Evolutionary conservation across 2,797 vertebrate species (phyloP), one percentile per base, ranked within the genome.

Genomic region (Psittacula derbiana): DNA sequence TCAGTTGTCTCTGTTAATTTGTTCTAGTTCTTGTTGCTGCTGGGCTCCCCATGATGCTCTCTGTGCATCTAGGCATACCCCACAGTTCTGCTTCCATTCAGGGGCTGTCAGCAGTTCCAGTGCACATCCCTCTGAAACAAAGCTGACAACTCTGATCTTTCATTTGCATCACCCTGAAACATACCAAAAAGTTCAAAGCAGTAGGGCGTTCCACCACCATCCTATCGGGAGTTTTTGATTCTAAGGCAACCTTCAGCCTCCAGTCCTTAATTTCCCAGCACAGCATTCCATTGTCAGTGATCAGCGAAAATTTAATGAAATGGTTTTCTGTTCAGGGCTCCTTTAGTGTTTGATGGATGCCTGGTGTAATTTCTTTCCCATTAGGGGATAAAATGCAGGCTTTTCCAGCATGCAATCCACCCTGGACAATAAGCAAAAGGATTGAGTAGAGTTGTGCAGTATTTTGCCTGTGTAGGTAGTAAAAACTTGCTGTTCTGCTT

Each of bases 401-500:
- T 93, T 79, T 93, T 83, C 47, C 80, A 92, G 61, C 60, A 6
- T n/a, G 64, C 20, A 31, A 84, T 57, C 65, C 53, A 64, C 52
- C n/a, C 52, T 3, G 10, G 89, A 75, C 36, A 40, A 36, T 28
- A 62, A 60, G 33, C 24, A 70, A 81, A 84, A 71, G 57, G 31
- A 67, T 14, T 60, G 38, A 75, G 64, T 15, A 36, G 40, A 36
- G n/a, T 24, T 95, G 53, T 86, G 82, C 49, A 40, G 88, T 36
- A 15, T 80, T 90, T 91, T 92, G 85, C 52, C 66, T 80, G 40
- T 73, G 67, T 92, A 88, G 82, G 88, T 76, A 81, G 55, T 15
- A n/a, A 89, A 53, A 95, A 87, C 83, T 95, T 90, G 90, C 81
- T 95, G 86, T 88, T 88, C 80, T 83, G 28, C 88, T 94, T 83